Conservation (phyloP, 2,888 invertebrate genomes). For the Dryocosmus kuriphilus region DNA sequence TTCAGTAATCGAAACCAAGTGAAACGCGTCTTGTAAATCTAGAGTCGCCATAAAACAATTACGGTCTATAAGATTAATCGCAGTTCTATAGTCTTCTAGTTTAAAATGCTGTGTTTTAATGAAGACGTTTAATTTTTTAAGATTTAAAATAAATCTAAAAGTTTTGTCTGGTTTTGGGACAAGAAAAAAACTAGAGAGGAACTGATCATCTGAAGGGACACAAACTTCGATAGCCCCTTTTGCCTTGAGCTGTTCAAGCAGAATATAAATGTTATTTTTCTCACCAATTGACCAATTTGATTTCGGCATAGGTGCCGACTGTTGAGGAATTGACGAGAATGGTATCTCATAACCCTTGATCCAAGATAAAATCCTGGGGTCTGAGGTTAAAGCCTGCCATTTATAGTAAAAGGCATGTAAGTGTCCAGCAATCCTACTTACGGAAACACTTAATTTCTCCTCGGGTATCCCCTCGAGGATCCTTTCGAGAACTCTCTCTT, state of each 20-base stretch:
- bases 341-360: constrained; percentile 43
- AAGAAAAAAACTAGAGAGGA: too few species aligned
- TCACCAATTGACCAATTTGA: background rate
- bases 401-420: background rate
- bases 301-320: too few species aligned
- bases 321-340: background rate
- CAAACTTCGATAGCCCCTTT: constrained; percentile 7
- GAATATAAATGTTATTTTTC: constrained; percentile 41
- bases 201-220: background rate
- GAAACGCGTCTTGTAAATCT: constrained; percentile 49
- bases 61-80: background rate
- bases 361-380: constrained; percentile 35
- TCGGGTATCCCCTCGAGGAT: too few species aligned
- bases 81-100: constrained; percentile 33
- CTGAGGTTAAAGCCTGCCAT: constrained; percentile 40
- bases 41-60: constrained; percentile 23
- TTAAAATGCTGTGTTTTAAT: constrained; percentile 40
- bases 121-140: too few species aligned
- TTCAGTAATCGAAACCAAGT: constrained; percentile 43
- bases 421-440: constrained; percentile 41
- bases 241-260: too few species aligned
- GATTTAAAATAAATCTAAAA: too few species aligned
- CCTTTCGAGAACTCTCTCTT: too few species aligned
- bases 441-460: too few species aligned
- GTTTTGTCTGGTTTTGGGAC: too few species aligned